Base-by-base conservation (phyloP, 2,888 invertebrate species). In the Dendrolimus pini region DNA sequence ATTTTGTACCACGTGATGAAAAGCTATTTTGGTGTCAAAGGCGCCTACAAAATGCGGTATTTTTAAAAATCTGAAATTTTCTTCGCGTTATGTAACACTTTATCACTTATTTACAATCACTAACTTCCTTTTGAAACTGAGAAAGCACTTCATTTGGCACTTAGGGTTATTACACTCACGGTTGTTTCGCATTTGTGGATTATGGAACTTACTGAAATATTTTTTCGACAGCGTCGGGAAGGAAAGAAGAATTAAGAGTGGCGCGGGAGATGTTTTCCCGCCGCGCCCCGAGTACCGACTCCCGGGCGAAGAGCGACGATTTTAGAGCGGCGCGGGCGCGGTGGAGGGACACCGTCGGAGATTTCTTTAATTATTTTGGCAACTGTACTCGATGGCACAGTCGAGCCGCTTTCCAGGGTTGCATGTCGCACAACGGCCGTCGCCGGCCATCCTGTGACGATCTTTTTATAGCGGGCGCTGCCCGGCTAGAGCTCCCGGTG, bases 311-410 rank as follows among this genome's bases (percentile, higher is more conserved):
- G 90, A 89, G 91, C 88, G 89, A 90, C 90, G 89, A 80, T 89
- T 90, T 89, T 90, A 90, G 90, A 86, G 89, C 91, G 90, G 91
- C 90, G 92, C 92, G 92, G 91, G 92, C 91, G 92, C 92, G 75
- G 79, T 92, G 92, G 91, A 93, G 89, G 86, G 89, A 91, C 92
- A 91, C 82, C 85, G 89, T 82, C 90, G 91, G 92, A 92, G 92
- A 92, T 93, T 94, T 92, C 93, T 93, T 93, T 93, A 94, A 94
- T 94, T 93, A 94, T 94, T 94, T 94, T 94, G 94, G 94, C 94
- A 94, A 92, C 92, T 92, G 91, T 89, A 90, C 89, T 83, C 85
- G 89, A 85, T 90, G 89, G 91, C 89, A 89, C 85, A 85, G 89
- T 78, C 83, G 86, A 85, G 83, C 85, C 87, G 86, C 80, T 90